Evolutionary conservation across 2,888 invertebrate genomes (phyloP).

Genomic region (Dynastes tityus): DNA sequence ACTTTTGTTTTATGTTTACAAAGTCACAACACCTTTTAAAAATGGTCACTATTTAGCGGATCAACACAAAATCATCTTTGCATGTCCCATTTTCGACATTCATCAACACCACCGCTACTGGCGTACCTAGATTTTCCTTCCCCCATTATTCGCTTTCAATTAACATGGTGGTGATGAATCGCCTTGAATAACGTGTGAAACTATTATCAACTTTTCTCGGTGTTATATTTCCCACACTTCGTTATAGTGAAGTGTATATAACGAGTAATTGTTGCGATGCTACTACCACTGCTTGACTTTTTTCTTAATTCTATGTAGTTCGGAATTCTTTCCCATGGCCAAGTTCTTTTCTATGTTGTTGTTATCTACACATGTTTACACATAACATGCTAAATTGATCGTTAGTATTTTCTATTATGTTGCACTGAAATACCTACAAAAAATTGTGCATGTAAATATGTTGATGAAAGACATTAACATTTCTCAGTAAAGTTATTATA

Average conservation of each 20-base stretch:
- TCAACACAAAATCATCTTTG: neutral
- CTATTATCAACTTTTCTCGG: constrained; percentile 38
- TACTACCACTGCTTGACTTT: constrained; percentile 20
- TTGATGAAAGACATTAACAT: constrained; percentile 5
- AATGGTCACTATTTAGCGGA: neutral
- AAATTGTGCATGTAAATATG: neutral
- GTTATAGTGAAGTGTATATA: constrained; percentile 30
- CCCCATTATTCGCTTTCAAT: constrained; percentile 39
- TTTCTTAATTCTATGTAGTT: constrained; percentile 43
- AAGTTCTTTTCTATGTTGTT: constrained; percentile 29
- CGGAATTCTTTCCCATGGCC: constrained; percentile 44
- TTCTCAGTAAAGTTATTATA: neutral
- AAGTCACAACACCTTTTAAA: neutral
- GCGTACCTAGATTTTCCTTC: constrained; percentile 33
- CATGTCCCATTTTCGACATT: neutral
- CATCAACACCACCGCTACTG: neutral
- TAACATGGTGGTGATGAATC: constrained; percentile 43
- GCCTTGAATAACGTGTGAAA: constrained; percentile 46
- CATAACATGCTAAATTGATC: constrained; percentile 11
- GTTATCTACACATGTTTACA: neutral
- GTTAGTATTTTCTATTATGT: neutral
- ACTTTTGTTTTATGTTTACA: too few relatives aligned
- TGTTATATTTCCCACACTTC: constrained; percentile 48
- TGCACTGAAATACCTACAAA: neutral
- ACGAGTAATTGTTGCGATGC: constrained; percentile 40